Percentiles rank a stretch among this genome's conserved stretches.
These are phyloP conservation scores for Hipposideros larvatus DNA, from an alignment of 2,797 vertebrate genomes.

Conservation along the genomic window DNA sequence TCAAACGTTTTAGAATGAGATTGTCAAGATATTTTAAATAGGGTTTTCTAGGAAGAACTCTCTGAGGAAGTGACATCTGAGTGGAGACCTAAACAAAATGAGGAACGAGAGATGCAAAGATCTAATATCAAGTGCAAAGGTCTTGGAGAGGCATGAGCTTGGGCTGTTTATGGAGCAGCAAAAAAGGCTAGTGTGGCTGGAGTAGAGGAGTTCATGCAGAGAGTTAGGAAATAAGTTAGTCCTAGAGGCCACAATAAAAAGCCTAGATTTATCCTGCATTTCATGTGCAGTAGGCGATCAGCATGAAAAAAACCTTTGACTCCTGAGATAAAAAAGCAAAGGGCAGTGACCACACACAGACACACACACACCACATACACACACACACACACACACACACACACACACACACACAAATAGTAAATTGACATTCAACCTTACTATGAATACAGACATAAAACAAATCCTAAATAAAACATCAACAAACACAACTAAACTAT, in stretches of 20 bases:
- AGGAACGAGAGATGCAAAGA: background rate
- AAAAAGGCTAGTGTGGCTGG: background rate
- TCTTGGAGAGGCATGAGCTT: background rate
- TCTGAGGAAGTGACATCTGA: background rate
- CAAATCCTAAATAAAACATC: background rate
- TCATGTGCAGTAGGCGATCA: background rate
- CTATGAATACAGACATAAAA: background rate
- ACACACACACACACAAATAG: background rate
- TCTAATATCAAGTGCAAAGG: background rate
- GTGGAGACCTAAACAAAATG: background rate
- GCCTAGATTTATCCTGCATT: background rate
- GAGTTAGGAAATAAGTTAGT: background rate
- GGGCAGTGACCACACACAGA: no score
- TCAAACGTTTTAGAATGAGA: background rate
- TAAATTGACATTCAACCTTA: background rate
- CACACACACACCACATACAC: background rate
- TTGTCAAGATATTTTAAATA: background rate
- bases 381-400: no score
- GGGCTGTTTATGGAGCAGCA: background rate
- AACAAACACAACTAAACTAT: background rate
- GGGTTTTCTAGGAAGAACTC: background rate
- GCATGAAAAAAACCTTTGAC: background rate
- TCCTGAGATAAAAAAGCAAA: background rate
- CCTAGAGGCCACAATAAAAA: background rate
- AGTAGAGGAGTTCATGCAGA: fast-evolving